These are phyloP conservation scores for Galerucella nymphaeae DNA, from an alignment of 2,888 invertebrate genomes.

Conservation along the genomic window DNA sequence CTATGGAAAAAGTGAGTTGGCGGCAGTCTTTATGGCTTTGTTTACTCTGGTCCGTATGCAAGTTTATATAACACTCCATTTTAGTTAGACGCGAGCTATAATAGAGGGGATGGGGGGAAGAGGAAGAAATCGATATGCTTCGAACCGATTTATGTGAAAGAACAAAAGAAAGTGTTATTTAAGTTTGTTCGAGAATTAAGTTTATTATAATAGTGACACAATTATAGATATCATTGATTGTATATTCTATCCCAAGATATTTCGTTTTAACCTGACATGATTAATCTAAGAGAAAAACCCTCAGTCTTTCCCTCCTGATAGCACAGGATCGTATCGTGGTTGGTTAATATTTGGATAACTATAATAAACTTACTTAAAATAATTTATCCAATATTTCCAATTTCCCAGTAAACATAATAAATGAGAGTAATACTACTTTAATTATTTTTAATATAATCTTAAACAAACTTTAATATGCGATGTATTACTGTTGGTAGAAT, in stretches of 20 bases:
- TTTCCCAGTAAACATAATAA: neutral
- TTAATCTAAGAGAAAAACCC: no score
- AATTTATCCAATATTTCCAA: no score
- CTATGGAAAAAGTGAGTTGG: slow-evolving; percentile 56
- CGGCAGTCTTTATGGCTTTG: slow-evolving; percentile 64
- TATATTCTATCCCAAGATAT: neutral
- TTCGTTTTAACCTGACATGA: no score
- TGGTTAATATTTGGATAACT: neutral
- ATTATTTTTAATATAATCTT: neutral
- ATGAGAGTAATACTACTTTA: neutral
- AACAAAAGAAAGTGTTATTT: slow-evolving; percentile 24
- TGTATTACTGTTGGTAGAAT: neutral
- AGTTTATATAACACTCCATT: slow-evolving; percentile 59
- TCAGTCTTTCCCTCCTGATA: no score
- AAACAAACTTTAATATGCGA: neutral
- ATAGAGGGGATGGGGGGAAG: neutral
- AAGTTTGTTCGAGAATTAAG: slow-evolving; percentile 3
- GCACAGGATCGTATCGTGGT: no score
- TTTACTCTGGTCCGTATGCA: slow-evolving; percentile 61
- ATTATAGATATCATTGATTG: neutral
- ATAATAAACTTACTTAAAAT: neutral
- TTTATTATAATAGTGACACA: neutral
- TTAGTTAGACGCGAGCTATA: slow-evolving; percentile 45
- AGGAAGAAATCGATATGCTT: slow-evolving; percentile 39
- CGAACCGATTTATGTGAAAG: slow-evolving; percentile 38